These are phyloP conservation scores for Artemia sinica DNA, from an alignment of 2,888 invertebrate genomes.

Conservation along the genomic window DNA sequence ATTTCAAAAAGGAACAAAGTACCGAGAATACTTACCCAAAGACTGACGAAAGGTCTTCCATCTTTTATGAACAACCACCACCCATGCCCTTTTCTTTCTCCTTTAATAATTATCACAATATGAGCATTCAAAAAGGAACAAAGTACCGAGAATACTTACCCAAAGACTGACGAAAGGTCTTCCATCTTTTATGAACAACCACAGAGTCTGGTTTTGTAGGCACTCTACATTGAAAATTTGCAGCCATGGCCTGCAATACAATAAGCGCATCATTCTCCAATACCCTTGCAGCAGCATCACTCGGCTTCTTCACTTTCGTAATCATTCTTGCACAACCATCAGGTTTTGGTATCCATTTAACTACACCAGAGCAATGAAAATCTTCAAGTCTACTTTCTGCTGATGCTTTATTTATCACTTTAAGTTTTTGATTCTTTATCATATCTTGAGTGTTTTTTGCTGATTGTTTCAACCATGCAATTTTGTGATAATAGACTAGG, in stretches of 20 bases:
- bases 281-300: neutral
- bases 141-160: no score
- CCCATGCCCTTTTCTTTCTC: no score
- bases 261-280: neutral
- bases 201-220: neutral
- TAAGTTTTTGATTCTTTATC: neutral
- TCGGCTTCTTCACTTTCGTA: neutral
- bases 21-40: no score
- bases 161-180: neutral
- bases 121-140: no score
- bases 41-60: neutral
- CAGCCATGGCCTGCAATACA: neutral
- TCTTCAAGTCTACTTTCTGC: neutral
- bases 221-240: constrained; percentile 1
- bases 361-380: neutral
- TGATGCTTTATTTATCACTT: neutral
- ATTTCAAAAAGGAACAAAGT: no score
- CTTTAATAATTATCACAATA: no score
- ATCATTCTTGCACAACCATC: neutral
- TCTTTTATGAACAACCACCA: neutral
- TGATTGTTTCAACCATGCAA: neutral
- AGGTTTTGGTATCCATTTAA: neutral
- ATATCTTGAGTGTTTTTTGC: neutral
- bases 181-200: constrained; percentile 10
- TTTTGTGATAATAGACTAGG: neutral